Conservation (phyloP, 2,113 vertebrate species). For the Argyrosomus japonicus region DNA sequence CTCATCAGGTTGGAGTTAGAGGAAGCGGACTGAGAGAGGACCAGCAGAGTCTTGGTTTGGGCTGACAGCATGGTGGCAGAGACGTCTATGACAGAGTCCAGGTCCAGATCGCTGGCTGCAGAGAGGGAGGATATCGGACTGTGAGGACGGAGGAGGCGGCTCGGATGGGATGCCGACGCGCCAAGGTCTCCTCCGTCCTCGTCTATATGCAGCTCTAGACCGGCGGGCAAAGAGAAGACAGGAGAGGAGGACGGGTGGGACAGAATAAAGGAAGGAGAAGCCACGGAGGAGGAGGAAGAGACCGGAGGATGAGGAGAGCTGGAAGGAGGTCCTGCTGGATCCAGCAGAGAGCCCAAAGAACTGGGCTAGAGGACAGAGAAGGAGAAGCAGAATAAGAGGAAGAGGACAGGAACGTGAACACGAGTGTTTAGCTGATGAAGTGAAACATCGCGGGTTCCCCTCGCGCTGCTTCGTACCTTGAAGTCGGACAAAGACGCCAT, state of each 20-base stretch:
- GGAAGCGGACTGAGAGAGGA: slow-evolving; percentile 64
- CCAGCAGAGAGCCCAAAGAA: slow-evolving; percentile 86
- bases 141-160: slow-evolving; percentile 47
- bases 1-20: slow-evolving; percentile 42
- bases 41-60: slow-evolving; percentile 64
- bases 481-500: slow-evolving; percentile 99
- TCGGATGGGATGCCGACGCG: not conserved
- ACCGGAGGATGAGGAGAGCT: slow-evolving; percentile 65
- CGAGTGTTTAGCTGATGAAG: not conserved
- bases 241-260: slow-evolving; percentile 63
- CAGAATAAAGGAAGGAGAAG: slow-evolving; percentile 50
- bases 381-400: slow-evolving; percentile 70
- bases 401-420: slow-evolving; percentile 36
- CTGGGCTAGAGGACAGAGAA: slow-evolving; percentile 88
- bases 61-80: slow-evolving; percentile 71
- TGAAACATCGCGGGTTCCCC: not conserved
- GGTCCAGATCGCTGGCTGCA: slow-evolving; percentile 60
- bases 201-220: slow-evolving; percentile 81
- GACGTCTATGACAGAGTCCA: slow-evolving; percentile 69
- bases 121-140: slow-evolving; percentile 73
- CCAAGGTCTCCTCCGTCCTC: slow-evolving; percentile 76
- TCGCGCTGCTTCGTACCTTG: slow-evolving; percentile 86
- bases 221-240: slow-evolving; percentile 55
- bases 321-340: slow-evolving; percentile 68
- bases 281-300: slow-evolving; percentile 63